Evolutionary conservation across 2,888 invertebrate genomes (phyloP).

Genomic region (Limenitis camilla): DNA sequence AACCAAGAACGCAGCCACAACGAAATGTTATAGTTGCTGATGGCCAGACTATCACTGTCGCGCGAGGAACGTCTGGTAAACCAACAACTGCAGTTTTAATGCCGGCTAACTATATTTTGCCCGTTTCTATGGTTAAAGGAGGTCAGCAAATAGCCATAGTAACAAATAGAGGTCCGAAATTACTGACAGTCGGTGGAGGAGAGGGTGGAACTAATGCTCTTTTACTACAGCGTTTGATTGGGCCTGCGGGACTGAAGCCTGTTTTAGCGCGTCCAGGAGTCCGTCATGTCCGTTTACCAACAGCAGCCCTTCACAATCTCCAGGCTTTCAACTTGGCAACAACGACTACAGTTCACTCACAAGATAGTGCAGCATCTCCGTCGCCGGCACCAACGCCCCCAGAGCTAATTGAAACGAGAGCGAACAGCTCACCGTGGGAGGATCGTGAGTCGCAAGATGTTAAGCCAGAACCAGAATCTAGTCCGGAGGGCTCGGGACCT

Average conservation of each 20-base stretch:
- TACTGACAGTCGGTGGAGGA: slow-evolving; percentile 60
- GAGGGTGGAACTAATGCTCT: slow-evolving; percentile 76
- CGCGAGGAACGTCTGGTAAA: slow-evolving; percentile 75
- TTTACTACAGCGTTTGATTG: slow-evolving; percentile 79
- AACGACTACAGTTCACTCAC: slow-evolving; percentile 45
- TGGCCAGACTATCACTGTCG: slow-evolving; percentile 78
- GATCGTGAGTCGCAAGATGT: slow-evolving; percentile 45
- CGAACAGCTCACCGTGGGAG: slow-evolving; percentile 55
- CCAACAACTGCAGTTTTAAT: slow-evolving; percentile 80
- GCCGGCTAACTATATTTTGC: slow-evolving; percentile 82
- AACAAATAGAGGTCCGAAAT: slow-evolving; percentile 78
- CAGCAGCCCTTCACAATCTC: slow-evolving; percentile 61
- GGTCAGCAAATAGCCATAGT: slow-evolving; percentile 83
- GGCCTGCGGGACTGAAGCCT: slow-evolving; percentile 76
- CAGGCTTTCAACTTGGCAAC: slow-evolving; percentile 57
- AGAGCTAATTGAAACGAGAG: slow-evolving; percentile 54
- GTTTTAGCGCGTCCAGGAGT: slow-evolving; percentile 72
- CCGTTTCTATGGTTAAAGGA: slow-evolving; percentile 81
- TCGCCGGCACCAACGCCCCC: slow-evolving; percentile 51
- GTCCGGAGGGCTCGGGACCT: slow-evolving; percentile 59
- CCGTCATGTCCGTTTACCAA: slow-evolving; percentile 66
- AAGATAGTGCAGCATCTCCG: slow-evolving; percentile 52
- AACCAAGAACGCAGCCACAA: slow-evolving; percentile 50
- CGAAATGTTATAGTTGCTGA: slow-evolving; percentile 77
- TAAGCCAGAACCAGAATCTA: slow-evolving; percentile 53